These are phyloP conservation scores for Meghimatium bilineatum DNA, from an alignment of 2,888 invertebrate species.

Conservation along the genomic window DNA sequence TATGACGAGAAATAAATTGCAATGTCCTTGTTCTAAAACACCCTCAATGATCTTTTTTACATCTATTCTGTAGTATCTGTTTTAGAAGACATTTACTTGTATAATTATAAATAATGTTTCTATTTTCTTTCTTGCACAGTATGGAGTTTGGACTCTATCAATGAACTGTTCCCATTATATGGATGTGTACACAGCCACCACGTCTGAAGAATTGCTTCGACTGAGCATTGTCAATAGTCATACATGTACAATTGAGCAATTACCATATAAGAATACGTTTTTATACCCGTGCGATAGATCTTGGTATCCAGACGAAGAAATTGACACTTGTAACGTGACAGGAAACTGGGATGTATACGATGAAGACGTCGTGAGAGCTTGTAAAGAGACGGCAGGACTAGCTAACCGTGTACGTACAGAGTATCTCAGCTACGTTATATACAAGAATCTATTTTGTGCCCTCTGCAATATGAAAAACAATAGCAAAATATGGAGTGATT, in stretches of 20 bases:
- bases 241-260: neutral
- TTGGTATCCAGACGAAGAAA: neutral
- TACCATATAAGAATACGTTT: neutral
- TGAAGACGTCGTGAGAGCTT: slow-evolving; percentile 9
- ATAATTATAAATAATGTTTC: neutral
- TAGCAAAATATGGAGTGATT: neutral
- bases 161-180: slow-evolving; percentile 3
- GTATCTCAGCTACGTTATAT: neutral
- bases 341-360: slow-evolving; percentile 22
- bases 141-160: neutral
- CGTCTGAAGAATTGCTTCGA: slow-evolving; percentile 1
- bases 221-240: neutral
- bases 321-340: slow-evolving; percentile 21
- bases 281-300: neutral
- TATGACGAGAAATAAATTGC: no score
- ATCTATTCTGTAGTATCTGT: neutral
- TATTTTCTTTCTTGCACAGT: neutral
- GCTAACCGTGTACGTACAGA: neutral
- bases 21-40: no score
- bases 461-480: slow-evolving; percentile 18
- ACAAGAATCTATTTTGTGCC: slow-evolving; percentile 33
- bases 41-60: neutral
- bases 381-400: neutral
- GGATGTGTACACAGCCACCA: slow-evolving; percentile 5
- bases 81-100: neutral